Conservation (phyloP, 2,113 vertebrate genomes). For the Leptosomus discolor region DNA sequence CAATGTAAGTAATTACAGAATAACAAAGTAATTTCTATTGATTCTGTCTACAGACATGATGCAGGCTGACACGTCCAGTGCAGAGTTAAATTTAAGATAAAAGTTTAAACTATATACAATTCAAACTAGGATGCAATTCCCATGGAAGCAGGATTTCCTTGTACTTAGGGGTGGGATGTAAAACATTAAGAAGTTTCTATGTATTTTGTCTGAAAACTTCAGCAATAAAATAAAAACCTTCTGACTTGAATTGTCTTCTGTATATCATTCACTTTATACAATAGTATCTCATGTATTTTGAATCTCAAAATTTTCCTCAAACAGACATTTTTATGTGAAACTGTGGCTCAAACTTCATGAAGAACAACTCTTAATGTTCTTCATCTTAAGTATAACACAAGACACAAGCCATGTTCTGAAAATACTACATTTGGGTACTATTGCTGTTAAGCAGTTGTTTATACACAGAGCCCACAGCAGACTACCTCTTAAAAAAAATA, state of each 20-base stretch:
- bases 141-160: neutral
- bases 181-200: neutral
- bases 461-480: neutral
- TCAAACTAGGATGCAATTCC: neutral
- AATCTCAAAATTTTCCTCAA: neutral
- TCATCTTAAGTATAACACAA: neutral
- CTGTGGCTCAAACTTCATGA: neutral
- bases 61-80: neutral
- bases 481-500: neutral
- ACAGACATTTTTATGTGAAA: neutral
- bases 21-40: constrained; percentile 61
- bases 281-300: neutral
- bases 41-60: constrained; percentile 47
- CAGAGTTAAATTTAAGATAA: constrained; percentile 7
- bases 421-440: neutral
- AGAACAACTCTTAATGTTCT: neutral
- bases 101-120: neutral
- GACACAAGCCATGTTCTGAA: neutral
- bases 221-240: neutral
- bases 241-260: neutral
- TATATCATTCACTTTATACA: neutral
- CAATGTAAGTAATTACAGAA: constrained; percentile 62
- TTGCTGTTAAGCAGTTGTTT: neutral
- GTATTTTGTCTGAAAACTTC: neutral
- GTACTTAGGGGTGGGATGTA: neutral